phyloP scores from a whole-genome alignment of 2,888 invertebrate species.

The Tiliacea citrago region DNA sequence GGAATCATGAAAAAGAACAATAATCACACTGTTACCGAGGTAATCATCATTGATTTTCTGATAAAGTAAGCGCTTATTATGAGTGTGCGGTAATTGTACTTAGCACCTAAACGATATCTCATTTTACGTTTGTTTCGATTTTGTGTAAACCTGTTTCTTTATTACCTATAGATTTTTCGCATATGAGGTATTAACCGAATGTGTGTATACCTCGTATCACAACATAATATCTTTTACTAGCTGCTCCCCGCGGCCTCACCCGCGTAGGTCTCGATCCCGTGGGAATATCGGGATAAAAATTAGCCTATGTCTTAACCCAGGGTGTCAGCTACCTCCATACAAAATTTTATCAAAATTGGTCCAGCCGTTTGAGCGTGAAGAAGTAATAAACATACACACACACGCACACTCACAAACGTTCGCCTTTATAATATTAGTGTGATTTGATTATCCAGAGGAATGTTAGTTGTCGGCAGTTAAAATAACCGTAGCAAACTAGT shows the following conservation, averaged over 20 bases:
- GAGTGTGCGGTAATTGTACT: slow-evolving; percentile 30
- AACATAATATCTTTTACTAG: no score
- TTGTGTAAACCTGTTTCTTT: slow-evolving; percentile 16
- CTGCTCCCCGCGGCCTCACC: no score
- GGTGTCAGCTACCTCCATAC: no score
- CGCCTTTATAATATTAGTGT: no score
- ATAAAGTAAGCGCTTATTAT: slow-evolving; percentile 31
- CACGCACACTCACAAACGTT: no score
- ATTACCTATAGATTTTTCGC: not conserved
- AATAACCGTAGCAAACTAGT: slow-evolving; percentile 26
- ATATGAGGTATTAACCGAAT: not conserved
- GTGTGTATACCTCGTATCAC: not conserved
- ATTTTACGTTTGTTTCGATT: slow-evolving; percentile 12
- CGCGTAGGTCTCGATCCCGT: no score
- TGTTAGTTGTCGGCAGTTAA: slow-evolving; percentile 7
- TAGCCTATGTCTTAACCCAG: no score
- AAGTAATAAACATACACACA: no score
- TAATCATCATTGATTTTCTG: slow-evolving; percentile 45
- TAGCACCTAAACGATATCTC: slow-evolving; percentile 31
- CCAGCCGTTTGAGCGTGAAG: no score
- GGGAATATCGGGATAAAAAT: no score
- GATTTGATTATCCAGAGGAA: not conserved
- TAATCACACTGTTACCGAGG: not conserved
- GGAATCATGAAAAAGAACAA: slow-evolving; percentile 23
- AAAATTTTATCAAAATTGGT: no score